These are phyloP conservation scores for Drosophila busckii DNA, from an alignment of 1,140 invertebrate species.

Conservation along the genomic window DNA sequence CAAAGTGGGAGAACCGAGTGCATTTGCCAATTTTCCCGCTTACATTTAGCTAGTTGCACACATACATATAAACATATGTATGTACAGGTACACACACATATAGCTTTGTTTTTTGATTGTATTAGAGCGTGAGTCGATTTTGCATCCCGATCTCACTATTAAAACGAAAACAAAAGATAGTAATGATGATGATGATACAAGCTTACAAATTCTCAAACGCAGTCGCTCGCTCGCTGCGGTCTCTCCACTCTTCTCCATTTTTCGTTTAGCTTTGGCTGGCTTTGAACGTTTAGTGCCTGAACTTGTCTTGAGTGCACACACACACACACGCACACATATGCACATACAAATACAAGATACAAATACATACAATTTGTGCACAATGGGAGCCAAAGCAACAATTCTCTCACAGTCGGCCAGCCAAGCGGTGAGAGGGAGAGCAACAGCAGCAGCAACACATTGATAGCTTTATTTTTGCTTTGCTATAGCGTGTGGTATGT, in stretches of 20 bases:
- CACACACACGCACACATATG: conserved; percentile 14
- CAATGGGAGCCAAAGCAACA: conserved; percentile 14
- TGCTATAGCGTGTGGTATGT: conserved; percentile 72
- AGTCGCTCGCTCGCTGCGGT: conserved; percentile 27
- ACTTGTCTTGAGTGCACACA: conserved; percentile 57
- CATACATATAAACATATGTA: too few species aligned
- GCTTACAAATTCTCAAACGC: conserved; percentile 72
- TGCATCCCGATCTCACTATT: conserved; percentile 70
- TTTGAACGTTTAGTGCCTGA: conserved; percentile 76
- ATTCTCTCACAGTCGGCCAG: conserved; percentile 34
- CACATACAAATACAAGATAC: not conserved
- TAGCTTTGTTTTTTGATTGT: conserved; percentile 64
- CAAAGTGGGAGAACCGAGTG: too few species aligned
- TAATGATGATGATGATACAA: conserved; percentile 59
- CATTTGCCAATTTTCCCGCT: too few species aligned
- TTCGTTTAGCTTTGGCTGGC: conserved; percentile 47
- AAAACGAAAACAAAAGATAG: conserved; percentile 70
- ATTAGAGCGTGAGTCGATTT: conserved; percentile 70
- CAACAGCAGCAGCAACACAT: conserved; percentile 52
- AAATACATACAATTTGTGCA: not conserved
- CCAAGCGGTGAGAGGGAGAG: conserved; percentile 13
- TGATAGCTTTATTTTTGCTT: conserved; percentile 72
- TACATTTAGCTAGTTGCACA: too few species aligned
- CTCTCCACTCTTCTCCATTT: conserved; percentile 15
- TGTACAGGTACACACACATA: too few species aligned